Conservation (phyloP, 2,113 vertebrate genomes). For the Albula glossodonta region DNA sequence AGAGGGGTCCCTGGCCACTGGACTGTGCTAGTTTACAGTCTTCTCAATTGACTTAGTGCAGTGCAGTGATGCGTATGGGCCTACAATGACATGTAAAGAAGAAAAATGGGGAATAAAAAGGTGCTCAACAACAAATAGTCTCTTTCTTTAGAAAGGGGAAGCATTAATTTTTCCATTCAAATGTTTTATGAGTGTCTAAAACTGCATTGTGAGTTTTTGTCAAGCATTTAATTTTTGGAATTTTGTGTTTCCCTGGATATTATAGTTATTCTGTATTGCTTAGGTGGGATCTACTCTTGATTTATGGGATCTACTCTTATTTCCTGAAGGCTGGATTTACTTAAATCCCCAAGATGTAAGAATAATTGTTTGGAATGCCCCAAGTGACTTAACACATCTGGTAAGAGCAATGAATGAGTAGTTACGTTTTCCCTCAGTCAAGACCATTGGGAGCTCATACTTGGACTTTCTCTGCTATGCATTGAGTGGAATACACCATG, state of each 20-base stretch:
- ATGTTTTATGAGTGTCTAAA: neutral
- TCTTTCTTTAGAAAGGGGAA: neutral
- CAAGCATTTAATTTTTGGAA: constrained; percentile 1
- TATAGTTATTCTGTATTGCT: neutral
- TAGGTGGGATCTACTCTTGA: neutral
- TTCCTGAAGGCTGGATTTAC: constrained; percentile 14
- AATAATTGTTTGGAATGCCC: constrained; percentile 6
- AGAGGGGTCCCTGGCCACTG: too few relatives aligned
- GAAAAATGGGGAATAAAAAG: neutral
- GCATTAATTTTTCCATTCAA: neutral
- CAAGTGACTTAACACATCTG: neutral
- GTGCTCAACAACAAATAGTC: neutral
- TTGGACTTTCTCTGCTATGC: neutral
- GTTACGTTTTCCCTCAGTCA: neutral
- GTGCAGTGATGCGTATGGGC: too few relatives aligned
- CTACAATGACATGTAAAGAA: neutral
- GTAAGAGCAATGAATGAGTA: constrained; percentile 4
- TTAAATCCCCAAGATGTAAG: constrained; percentile 6
- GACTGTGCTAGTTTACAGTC: neutral
- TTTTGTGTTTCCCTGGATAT: neutral
- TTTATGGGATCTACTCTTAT: neutral
- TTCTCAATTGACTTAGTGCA: neutral
- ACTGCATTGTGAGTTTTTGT: neutral
- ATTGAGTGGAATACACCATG: neutral
- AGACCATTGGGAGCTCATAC: neutral